Base-by-base conservation (phyloP, 2,113 vertebrate species). In the Ciconia maguari region DNA sequence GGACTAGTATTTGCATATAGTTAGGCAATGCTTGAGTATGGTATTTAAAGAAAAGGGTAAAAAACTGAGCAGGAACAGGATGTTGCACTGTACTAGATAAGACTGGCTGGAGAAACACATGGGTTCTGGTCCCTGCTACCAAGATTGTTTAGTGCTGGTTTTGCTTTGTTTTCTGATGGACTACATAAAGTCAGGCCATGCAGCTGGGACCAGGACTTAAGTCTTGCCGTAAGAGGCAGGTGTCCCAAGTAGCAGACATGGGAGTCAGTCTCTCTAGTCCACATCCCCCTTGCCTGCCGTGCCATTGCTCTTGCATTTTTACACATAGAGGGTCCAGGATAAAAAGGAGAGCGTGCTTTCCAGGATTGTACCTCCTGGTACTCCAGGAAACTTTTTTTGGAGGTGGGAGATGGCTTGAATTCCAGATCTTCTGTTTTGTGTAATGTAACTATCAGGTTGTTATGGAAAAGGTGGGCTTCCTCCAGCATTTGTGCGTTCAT, bases 21-120 rank as follows among this genome's bases (percentile, higher is more conserved):
- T 84, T 65, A 71, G 76, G 22, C 57, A 78, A 30, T 41, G 34
- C 71, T 66, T 89, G 64, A 36, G 19, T 55, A 60, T 24, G 30
- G 15, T 68, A 30, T 90, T 82, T 92, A 72, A 96, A 92, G 26
- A 70, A 89, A 94, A 83, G 19, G 32, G 32, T 78, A 49, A 78
- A 91, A 95, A 58, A 32, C 19, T 79, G 66, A 90, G 49, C 49
- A 70, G 62, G 46, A 88, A 52, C 25, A 74, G 27, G 44, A 65
- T 52, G 12, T 68, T 68, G 16, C 44, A 38, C 42, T 71, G n/a
- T 52, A 27, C 52, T 77, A 65, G 29, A 7, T 66, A 62, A 74
- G 71, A 78, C 46, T 89, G 42, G 15, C 32, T 71, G 60, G 38
- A 95, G 42, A 84, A 94, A 57, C 16, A 7, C 8, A 11, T 21